A percentile compares a stretch with the other conserved stretches of the same genome.
Evolutionary conservation across 2,797 vertebrate genomes (phyloP).

Genomic region (Hydrophis major): DNA sequence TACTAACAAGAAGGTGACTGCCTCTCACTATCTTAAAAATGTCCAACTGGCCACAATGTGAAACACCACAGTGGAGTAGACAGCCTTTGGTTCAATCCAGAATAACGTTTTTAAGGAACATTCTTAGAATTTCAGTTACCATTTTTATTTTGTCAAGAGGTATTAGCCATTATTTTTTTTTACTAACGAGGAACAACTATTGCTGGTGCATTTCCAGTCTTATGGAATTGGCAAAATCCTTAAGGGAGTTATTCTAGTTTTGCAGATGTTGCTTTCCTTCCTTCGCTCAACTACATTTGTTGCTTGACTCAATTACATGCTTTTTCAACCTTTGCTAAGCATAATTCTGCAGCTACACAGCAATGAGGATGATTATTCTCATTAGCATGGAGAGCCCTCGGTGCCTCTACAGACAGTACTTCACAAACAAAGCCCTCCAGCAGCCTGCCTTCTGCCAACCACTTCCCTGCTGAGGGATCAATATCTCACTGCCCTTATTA

Average conservation of each 20-base stretch:
- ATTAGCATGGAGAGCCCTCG: neutral
- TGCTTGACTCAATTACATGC: neutral
- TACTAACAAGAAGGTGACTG: neutral
- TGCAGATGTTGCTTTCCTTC: neutral
- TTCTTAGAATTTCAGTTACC: neutral
- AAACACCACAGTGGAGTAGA: neutral
- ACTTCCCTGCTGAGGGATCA: neutral
- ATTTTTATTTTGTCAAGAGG: neutral
- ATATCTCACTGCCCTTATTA: constrained; percentile 12
- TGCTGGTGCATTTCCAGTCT: neutral
- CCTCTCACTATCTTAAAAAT: neutral
- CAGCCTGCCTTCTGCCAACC: neutral
- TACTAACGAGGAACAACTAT: neutral
- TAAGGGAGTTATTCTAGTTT: neutral
- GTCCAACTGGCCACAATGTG: neutral
- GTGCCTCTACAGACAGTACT: neutral
- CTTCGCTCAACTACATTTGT: neutral
- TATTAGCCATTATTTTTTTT: neutral
- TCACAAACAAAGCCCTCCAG: neutral
- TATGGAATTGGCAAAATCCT: neutral
- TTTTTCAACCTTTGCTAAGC: constrained; percentile 6
- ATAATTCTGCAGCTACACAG: neutral
- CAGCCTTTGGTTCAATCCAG: neutral
- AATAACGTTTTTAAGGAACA: neutral
- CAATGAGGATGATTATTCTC: neutral